Conservation (phyloP, 2,888 invertebrate genomes). For the Aspidapion aeneum region DNA sequence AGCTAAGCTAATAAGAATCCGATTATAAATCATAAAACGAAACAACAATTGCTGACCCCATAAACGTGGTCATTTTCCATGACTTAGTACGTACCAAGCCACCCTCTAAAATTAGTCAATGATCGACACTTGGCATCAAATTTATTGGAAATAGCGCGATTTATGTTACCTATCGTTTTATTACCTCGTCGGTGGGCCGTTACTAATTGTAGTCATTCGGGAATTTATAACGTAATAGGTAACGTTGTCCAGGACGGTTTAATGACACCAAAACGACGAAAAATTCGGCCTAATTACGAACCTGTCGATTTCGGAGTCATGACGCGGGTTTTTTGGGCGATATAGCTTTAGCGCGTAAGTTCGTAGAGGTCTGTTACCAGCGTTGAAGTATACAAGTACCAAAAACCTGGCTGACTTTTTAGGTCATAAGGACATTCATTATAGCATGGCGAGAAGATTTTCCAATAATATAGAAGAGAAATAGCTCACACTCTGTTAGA, state of each 20-base stretch:
- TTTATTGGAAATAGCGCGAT: slow-evolving; percentile 33
- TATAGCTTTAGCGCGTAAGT: background rate
- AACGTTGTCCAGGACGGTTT: background rate
- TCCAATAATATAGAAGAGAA: no score
- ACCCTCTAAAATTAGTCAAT: slow-evolving; percentile 16
- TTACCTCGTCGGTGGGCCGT: slow-evolving; percentile 14
- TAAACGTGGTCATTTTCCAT: background rate
- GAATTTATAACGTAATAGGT: slow-evolving; percentile 37
- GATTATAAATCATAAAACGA: no score
- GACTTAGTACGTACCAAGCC: background rate
- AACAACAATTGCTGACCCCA: no score
- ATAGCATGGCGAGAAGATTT: no score
- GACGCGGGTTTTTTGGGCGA: background rate
- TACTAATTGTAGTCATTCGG: slow-evolving; percentile 39
- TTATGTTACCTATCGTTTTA: slow-evolving; percentile 34
- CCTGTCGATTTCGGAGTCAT: no score
- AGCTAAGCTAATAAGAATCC: no score
- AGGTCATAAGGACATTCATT: no score
- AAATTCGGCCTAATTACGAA: background rate
- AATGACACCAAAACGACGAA: background rate
- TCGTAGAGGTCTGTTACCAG: no score
- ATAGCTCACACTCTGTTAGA: no score
- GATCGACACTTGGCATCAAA: slow-evolving; percentile 39
- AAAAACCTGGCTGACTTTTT: no score
- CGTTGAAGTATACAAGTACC: no score